Conservation (phyloP, 2,797 vertebrate species). For the Prionace glauca region DNA sequence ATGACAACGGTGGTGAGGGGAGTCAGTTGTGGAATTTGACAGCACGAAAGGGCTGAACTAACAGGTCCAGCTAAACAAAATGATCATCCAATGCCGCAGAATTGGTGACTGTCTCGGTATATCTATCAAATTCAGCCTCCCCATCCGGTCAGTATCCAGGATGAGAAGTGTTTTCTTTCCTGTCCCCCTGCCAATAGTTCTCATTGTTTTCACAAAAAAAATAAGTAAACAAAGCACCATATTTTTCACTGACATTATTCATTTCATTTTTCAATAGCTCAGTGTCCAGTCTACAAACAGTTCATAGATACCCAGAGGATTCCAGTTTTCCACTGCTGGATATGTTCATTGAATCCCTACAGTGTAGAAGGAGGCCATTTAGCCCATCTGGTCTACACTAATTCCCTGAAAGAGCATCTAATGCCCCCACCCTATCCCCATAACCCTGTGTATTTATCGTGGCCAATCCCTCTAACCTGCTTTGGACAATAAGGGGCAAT, state of each 20-base stretch:
- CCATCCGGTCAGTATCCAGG: background rate
- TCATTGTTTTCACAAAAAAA: background rate
- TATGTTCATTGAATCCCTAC: too few species aligned
- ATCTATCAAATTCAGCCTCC: too few species aligned
- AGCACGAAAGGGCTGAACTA: background rate
- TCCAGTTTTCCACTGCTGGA: background rate
- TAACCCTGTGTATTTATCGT: too few species aligned
- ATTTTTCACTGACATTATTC: background rate
- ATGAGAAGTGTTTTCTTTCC: background rate
- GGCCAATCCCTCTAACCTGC: too few species aligned
- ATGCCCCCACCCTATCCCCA: too few species aligned
- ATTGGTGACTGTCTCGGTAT: too few species aligned
- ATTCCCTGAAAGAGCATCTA: too few species aligned
- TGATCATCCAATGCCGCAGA: background rate
- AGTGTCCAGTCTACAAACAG: background rate
- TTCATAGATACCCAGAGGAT: background rate
- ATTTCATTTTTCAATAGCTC: background rate
- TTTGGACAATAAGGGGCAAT: too few species aligned
- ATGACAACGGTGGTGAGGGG: background rate
- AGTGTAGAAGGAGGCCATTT: too few species aligned
- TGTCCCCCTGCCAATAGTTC: background rate
- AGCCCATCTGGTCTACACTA: too few species aligned
- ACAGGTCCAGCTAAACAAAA: background rate
- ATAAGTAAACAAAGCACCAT: background rate
- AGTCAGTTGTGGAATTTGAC: background rate